A percentile compares a stretch with the other conserved stretches of the same genome.
Evolutionary conservation across 2,113 vertebrate species (phyloP).

Genomic region (Halichoerus grypus): DNA sequence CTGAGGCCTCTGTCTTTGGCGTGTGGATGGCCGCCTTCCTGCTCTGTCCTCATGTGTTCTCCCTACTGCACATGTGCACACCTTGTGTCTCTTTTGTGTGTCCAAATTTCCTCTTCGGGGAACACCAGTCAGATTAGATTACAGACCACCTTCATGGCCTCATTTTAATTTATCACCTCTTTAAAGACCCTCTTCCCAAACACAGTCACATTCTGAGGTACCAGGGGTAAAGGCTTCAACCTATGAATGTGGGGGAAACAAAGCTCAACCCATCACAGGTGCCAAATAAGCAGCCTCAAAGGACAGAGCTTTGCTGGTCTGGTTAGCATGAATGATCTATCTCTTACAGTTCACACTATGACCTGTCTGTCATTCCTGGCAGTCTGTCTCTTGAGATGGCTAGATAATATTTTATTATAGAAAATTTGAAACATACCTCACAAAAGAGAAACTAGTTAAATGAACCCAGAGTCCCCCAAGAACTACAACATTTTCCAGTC

Average conservation of each 20-base stretch:
- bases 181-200: neutral
- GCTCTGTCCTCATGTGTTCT: accelerated
- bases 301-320: neutral
- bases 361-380: neutral
- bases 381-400: neutral
- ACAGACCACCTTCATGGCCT: accelerated
- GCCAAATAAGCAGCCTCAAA: neutral
- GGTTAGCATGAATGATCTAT: neutral
- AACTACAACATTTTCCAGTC: neutral
- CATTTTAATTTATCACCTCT: neutral
- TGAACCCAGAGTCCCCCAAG: neutral
- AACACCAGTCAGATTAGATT: neutral
- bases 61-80: accelerated
- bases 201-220: neutral
- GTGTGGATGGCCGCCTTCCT: accelerated
- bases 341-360: neutral
- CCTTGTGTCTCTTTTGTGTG: accelerated
- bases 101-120: neutral
- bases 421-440: neutral
- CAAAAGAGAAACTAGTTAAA: conserved; percentile 17
- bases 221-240: neutral
- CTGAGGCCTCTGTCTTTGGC: neutral
- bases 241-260: neutral
- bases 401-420: neutral
- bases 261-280: neutral